Evolutionary conservation across 2,888 invertebrate genomes (phyloP), one percentile per base, ranked within the genome.

Genomic region (Aphodius sticticus): DNA sequence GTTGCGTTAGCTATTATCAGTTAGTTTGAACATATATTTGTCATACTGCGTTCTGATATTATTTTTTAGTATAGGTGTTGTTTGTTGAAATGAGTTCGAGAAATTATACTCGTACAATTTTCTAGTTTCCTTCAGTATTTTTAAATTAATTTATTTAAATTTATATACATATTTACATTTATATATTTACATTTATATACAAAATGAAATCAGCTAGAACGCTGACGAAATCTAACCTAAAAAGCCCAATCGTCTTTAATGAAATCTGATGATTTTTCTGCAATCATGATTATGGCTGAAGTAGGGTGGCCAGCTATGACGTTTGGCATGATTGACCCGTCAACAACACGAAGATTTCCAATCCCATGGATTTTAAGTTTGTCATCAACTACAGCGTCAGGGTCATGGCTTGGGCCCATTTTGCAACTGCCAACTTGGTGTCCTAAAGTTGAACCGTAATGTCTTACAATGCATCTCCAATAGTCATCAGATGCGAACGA

Each of bases 401-500:
- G 85, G 77, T 88, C 86, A 16, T 16, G 79, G 7, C 82, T 81
- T 0, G 89, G 88, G 0, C 89, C 90, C 91, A 91, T 91, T 85
- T 89, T 90, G 82, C 91, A 91, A 1, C 91, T 91, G 16, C 91
- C 91, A 1, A 88, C 89, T 88, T 94, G 93, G 87, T 95, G 95
- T 81, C 95, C 95, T 83, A 96, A 89, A 72, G 94, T 95, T 79
- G 94, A 93, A 6, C 94, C 93, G 26, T 94, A 92, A 81, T 93
- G 92, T 82, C 93, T 92, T 26, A 94, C 91, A 71, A 93, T 93
- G 85, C 96, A 96, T 77, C 91, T 91, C 95, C 95, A 96, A 86
- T 96, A 96, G 12, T 90, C 88, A 83, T 95, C 93, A 2, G 93
- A 92, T 80, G 91, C 91, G 86, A 94, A 95, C 6, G 83, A 72